Evolutionary conservation across 2,797 vertebrate genomes (phyloP).

Genomic region (Hypotaenidia philippensis): DNA sequence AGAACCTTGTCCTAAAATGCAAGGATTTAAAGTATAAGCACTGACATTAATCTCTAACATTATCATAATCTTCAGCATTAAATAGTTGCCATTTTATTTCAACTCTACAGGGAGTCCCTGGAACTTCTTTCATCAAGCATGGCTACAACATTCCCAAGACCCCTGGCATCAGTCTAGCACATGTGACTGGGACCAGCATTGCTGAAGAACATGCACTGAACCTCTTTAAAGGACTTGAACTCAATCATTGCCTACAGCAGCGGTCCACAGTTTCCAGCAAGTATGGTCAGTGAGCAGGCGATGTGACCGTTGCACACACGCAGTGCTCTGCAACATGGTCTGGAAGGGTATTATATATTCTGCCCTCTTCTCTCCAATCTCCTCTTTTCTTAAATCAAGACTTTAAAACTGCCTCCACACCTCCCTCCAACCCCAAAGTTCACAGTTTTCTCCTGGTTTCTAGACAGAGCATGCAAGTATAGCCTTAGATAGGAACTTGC

Average conservation of each 20-base stretch:
- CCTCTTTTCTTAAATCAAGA: background rate
- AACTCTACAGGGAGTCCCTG: background rate
- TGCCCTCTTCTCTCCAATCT: background rate
- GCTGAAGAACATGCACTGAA: background rate
- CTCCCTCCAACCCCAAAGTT: background rate
- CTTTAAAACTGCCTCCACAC: background rate
- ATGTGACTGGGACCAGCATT: background rate
- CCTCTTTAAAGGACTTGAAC: background rate
- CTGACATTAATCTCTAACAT: conserved; percentile 1
- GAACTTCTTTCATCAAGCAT: background rate
- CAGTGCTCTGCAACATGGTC: background rate
- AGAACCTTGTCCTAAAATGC: background rate
- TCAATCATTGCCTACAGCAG: background rate
- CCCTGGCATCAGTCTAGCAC: background rate
- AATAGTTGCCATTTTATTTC: background rate
- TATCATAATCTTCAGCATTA: background rate
- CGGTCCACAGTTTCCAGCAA: background rate
- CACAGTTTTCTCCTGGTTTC: background rate
- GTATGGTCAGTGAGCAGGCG: background rate
- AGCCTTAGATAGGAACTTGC: background rate
- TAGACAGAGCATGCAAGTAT: background rate
- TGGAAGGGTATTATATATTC: background rate
- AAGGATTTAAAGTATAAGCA: background rate
- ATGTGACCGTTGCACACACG: background rate
- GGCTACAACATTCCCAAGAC: background rate